Conservation (phyloP, 1,140 invertebrate genomes). For the Colletes gigas region DNA sequence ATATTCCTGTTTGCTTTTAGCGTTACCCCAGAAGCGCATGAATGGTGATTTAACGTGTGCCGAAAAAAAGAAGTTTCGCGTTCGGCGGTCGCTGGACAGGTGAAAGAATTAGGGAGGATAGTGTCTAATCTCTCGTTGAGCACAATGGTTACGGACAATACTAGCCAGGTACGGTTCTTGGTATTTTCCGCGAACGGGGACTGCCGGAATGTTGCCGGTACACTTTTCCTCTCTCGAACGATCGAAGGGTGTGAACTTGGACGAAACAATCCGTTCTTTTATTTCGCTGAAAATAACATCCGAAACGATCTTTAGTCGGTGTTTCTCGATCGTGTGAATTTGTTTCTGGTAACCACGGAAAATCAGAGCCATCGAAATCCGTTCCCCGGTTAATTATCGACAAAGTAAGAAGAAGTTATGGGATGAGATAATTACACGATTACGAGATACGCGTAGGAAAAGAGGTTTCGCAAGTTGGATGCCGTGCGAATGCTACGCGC, state of each 20-base stretch:
- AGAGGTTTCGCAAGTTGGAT: constrained; percentile 20
- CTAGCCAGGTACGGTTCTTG: constrained; percentile 71
- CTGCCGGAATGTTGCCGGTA: constrained; percentile 47
- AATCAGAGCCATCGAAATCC: neutral
- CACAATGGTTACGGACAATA: constrained; percentile 76
- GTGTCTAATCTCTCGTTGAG: constrained; percentile 40
- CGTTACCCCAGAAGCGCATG: constrained; percentile 57
- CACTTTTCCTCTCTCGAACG: constrained; percentile 8
- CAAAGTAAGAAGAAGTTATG: neutral
- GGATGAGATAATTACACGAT: constrained; percentile 12
- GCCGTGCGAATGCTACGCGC: neutral
- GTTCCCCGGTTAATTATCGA: neutral
- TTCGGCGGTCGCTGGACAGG: constrained; percentile 25
- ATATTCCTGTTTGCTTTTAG: constrained; percentile 51
- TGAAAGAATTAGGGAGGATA: constrained; percentile 16
- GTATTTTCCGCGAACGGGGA: constrained; percentile 17
- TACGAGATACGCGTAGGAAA: neutral
- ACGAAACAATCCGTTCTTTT: neutral
- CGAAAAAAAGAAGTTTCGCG: constrained; percentile 39
- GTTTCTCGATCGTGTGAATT: neutral
- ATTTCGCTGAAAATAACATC: neutral
- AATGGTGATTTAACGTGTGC: constrained; percentile 62
- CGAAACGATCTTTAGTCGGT: too few relatives aligned
- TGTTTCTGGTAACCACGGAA: neutral
- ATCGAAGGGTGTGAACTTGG: constrained; percentile 50